These are phyloP conservation scores for Podarcis raffonei DNA, from an alignment of 2,113 vertebrate genomes.

Conservation along the genomic window DNA sequence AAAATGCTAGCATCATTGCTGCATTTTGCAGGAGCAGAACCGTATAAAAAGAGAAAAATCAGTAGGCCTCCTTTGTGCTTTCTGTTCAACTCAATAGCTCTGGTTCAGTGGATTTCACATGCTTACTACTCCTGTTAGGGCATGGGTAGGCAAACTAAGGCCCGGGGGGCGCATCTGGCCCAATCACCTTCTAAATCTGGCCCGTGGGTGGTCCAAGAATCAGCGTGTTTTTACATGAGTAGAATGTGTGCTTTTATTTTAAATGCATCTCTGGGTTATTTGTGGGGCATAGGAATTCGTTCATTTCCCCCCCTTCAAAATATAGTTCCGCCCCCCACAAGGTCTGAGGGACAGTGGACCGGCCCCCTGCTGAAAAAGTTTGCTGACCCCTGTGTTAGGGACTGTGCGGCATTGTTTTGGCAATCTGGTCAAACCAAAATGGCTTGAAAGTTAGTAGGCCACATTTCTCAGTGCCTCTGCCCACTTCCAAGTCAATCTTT, in stretches of 20 bases:
- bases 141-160: no score
- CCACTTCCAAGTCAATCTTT: constrained; percentile 27
- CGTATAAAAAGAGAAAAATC: neutral
- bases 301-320: no score
- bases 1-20: neutral
- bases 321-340: no score
- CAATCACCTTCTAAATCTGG: no score
- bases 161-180: no score
- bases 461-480: constrained; percentile 17
- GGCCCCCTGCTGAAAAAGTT: no score
- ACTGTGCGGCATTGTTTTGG: neutral
- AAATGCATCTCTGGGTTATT: no score
- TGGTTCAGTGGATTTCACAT: neutral
- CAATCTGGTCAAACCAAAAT: neutral
- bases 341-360: no score
- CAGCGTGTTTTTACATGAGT: no score
- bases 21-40: neutral
- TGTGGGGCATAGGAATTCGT: no score
- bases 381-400: neutral
- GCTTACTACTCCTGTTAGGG: neutral
- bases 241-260: no score
- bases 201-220: accelerated
- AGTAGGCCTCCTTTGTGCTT: no score
- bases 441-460: neutral
- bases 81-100: neutral